Evolutionary conservation across 2,888 invertebrate genomes (phyloP), one percentile per base, ranked within the genome.

Genomic region (Limnephilus auricula): DNA sequence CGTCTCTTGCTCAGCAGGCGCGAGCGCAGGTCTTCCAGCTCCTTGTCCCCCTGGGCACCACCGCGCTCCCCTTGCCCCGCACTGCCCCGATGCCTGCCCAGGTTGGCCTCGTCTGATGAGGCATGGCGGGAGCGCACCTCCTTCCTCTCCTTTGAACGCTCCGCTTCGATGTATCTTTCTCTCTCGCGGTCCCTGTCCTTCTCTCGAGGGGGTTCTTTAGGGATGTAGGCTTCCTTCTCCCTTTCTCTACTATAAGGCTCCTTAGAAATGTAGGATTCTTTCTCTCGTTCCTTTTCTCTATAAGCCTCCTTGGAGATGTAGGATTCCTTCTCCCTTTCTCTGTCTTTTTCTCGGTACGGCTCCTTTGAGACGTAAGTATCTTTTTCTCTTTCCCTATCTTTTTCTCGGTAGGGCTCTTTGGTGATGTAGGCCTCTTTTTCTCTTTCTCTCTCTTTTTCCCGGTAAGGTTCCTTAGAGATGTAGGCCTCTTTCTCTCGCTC

Each of bases 1-100:
- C 96, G 97, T 93, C 97, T 95, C 94, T 97, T 97, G 94, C 97
- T 97, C 34, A 97, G 94, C 93, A 97, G 95, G 94, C 98, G 96
- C 93, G 97, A 97, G 93, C 98, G 96, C 94, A 98, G 95, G 95
- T 98, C 98, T 94, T 98, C 97, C 92, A 98, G 95, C 91, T 97
- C 97, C 93, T 96, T 96, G 93, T 96, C 96, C 87, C 96, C 96
- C 87, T 95, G 95, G 65, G 95, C 94, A 93, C 94, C 95, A 91
- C 95, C 95, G 91, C 95, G 95, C 95, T 98, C 98, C 94, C 98
- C 97, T 92, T 98, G 95, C 91, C 97, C 97, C 93, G 96, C 96
- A 93, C 96, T 96, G 86, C 96, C 96, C 87, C 95, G 95, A 65
- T 95, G 94, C 93, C 94, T 95, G 91, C 95, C 95, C 91, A 95